Evolutionary conservation across 2,797 vertebrate genomes (phyloP).

Genomic region (Tiaroga cobitis): DNA sequence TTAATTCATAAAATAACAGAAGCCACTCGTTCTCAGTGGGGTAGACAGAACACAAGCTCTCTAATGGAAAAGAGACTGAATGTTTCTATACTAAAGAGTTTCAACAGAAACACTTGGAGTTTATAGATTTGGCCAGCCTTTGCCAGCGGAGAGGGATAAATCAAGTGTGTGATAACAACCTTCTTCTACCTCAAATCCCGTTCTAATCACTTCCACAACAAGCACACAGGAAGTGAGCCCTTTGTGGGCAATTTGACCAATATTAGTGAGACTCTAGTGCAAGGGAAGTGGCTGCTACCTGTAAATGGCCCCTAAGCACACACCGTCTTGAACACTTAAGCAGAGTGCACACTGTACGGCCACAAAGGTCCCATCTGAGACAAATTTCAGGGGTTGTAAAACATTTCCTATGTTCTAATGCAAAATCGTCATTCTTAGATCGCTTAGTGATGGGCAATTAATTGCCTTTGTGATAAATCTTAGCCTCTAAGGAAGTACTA

Average conservation of each 20-base stretch:
- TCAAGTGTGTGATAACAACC: conserved; percentile 77
- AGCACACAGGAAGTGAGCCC: conserved; percentile 66
- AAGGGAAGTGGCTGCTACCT: conserved; percentile 46
- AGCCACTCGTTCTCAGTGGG: background rate
- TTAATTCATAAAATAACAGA: background rate
- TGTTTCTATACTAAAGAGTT: conserved; percentile 54
- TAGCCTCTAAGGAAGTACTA: background rate
- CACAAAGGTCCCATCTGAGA: background rate
- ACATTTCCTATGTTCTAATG: background rate
- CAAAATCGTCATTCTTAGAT: background rate
- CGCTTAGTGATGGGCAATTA: background rate
- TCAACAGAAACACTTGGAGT: conserved; percentile 68
- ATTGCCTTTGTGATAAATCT: background rate
- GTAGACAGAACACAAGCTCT: background rate
- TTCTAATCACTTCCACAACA: conserved; percentile 76
- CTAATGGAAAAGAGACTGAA: conserved; percentile 8
- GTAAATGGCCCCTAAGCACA: conserved; percentile 22
- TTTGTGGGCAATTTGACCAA: conserved; percentile 49
- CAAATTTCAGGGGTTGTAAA: background rate
- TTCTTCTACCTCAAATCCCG: conserved; percentile 72
- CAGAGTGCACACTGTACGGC: background rate
- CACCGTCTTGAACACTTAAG: conserved; percentile 22
- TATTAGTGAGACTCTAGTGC: conserved; percentile 69
- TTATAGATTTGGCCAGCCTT: conserved; percentile 63
- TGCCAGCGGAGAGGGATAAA: conserved; percentile 71